These are phyloP conservation scores for Nasua narica DNA, from an alignment of 2,797 vertebrate genomes.

Conservation along the genomic window DNA sequence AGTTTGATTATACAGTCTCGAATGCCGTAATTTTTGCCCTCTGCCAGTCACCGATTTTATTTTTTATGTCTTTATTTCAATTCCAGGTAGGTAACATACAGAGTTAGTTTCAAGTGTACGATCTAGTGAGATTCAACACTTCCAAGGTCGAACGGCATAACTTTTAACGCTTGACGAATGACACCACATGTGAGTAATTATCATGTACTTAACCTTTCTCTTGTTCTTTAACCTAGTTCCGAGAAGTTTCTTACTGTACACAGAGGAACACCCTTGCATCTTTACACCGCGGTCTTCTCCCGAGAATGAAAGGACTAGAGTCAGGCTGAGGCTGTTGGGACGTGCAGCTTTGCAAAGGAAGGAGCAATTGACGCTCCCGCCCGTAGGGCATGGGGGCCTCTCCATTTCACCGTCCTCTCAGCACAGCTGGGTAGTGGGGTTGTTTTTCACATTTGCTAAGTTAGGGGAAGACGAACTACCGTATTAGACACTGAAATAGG, in stretches of 20 bases:
- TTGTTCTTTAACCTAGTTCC: not conserved
- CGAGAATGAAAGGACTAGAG: not conserved
- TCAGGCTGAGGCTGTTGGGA: not conserved
- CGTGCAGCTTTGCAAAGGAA: not conserved
- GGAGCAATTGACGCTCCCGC: not conserved
- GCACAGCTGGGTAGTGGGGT: not conserved
- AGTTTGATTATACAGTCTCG: not conserved
- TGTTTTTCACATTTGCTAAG: not conserved
- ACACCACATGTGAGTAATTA: not conserved
- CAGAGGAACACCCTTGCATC: not conserved
- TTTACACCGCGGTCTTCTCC: conserved; percentile 2
- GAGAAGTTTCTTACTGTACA: not conserved
- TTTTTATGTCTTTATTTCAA: not conserved
- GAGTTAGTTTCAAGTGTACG: not conserved
- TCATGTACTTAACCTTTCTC: not conserved
- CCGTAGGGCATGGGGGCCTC: not conserved
- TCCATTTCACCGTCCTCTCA: not conserved
- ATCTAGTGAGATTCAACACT: not conserved
- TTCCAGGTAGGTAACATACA: not conserved
- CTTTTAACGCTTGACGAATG: not conserved
- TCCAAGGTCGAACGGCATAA: not conserved
- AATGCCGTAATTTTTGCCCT: not conserved
- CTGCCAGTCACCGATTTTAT: not conserved
- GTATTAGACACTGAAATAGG: not conserved
- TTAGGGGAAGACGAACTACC: not conserved